Evolutionary conservation across 2,113 vertebrate genomes (phyloP).

Genomic region (Edolisoma coerulescens): DNA sequence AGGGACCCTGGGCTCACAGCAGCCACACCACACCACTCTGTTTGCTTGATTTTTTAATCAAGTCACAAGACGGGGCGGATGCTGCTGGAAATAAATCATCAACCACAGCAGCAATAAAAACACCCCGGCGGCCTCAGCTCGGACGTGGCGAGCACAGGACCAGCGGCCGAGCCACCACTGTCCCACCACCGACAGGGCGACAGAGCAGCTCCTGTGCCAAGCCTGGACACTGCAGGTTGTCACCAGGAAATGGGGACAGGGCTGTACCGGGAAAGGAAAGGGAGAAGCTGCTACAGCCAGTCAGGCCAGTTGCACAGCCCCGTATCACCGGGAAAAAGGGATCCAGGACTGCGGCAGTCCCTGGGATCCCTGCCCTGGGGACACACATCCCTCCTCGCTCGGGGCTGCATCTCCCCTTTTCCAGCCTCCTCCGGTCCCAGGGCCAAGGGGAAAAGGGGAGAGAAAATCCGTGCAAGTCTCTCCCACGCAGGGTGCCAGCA

Average conservation of each 20-base stretch:
- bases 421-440: neutral
- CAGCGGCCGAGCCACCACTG: rapidly evolving
- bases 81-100: conserved; percentile 33
- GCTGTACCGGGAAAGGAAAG: neutral
- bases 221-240: neutral
- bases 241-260: neutral
- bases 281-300: neutral
- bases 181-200: neutral
- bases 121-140: neutral
- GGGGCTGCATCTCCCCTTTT: neutral
- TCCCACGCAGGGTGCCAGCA: neutral
- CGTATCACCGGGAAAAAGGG: rapidly evolving
- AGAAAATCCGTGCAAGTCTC: neutral
- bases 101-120: neutral
- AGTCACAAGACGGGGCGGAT: conserved; percentile 10
- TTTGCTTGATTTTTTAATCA: conserved; percentile 1
- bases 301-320: neutral
- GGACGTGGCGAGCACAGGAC: neutral
- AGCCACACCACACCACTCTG: neutral
- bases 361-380: neutral
- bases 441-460: neutral
- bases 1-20: neutral
- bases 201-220: neutral
- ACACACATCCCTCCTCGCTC: neutral
- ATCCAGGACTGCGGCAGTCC: neutral